Base-by-base conservation (phyloP, 1,140 invertebrate genomes). In the Pemphigus obesinymphae region DNA sequence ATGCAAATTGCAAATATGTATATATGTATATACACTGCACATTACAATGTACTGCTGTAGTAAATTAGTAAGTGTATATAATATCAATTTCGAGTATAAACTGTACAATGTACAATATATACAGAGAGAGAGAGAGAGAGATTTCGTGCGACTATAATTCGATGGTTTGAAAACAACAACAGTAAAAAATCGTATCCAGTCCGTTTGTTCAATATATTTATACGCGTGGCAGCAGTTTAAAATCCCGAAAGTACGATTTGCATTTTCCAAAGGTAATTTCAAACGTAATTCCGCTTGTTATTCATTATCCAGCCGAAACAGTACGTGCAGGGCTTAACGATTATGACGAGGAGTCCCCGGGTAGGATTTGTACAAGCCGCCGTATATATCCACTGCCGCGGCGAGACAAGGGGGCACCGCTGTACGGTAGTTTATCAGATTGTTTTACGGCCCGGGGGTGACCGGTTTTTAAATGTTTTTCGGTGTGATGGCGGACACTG, bases 171-270 rank as follows among this genome's bases (percentile, higher is more conserved):
- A 5, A n/a, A 37, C 10, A 37, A 23, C n/a, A 23, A n/a, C 63
- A n/a, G 10, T 17, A 13, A 70, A 68, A 70, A 13, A 26, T 70
- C 37, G 37, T 26, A 43, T 8, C 20, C 31, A 11, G 20, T 13
- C 2, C 34, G 31, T 10, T 37, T 5, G 31, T 37, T 40, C 8
- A 13, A n/a, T n/a, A n/a, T n/a, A n/a, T n/a, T n/a, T 20, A 20
- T 15, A 17, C 61, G 7, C 61, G 7, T 17, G 17, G 17, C n/a
- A n/a, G 31, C 31, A 37, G 63, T 37, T 37, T 45, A 17, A 17
- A 78, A 34, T 78, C 75, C 50, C 75, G 75, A 78, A 78, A 34
- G 75, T 78, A 78, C 50, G 50, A 58, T 78, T 78, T 58, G 50
- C 53, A 78, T 78, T 53, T 78, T 55, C 29, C n/a, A 61, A 23